Conservation (phyloP, 2,113 vertebrate species). For the Panthera tigris region DNA sequence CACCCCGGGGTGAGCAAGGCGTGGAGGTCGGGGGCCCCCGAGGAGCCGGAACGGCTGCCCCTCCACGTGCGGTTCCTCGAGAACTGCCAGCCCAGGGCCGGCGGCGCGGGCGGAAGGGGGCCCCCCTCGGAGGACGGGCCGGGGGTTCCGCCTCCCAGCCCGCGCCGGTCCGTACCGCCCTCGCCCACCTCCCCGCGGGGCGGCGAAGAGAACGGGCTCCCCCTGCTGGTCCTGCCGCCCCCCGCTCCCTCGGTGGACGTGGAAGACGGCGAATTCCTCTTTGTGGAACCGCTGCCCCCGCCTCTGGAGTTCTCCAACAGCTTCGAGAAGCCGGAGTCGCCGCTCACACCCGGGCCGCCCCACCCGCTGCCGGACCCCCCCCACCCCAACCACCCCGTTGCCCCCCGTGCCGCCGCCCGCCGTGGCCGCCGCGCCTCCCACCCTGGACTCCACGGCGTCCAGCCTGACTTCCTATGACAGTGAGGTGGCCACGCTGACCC, state of each 20-base stretch:
- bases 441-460: slow-evolving; percentile 92
- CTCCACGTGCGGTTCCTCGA: slow-evolving; percentile 88
- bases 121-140: slow-evolving; percentile 75
- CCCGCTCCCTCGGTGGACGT: slow-evolving; percentile 93
- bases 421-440: slow-evolving; percentile 86
- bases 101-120: slow-evolving; percentile 76
- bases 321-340: slow-evolving; percentile 88
- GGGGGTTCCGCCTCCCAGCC: slow-evolving; percentile 74
- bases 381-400: slow-evolving; percentile 54
- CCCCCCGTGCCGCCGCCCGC: slow-evolving; percentile 71
- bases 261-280: slow-evolving; percentile 92
- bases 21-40: slow-evolving; percentile 62
- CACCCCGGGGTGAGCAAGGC: slow-evolving; percentile 54
- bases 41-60: slow-evolving; percentile 80
- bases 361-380: slow-evolving; percentile 64
- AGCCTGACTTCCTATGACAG: slow-evolving; percentile 95
- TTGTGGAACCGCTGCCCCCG: slow-evolving; percentile 92
- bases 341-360: slow-evolving; percentile 65
- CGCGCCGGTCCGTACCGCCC: slow-evolving; percentile 81
- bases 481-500: slow-evolving; percentile 94
- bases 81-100: slow-evolving; percentile 78
- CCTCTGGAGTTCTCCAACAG: slow-evolving; percentile 96
- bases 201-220: slow-evolving; percentile 83
- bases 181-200: slow-evolving; percentile 77
- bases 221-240: slow-evolving; percentile 91